Evolutionary conservation across 1,140 invertebrate species (phyloP), one percentile per base, ranked within the genome.

Genomic region (Trichonephila clavata): DNA sequence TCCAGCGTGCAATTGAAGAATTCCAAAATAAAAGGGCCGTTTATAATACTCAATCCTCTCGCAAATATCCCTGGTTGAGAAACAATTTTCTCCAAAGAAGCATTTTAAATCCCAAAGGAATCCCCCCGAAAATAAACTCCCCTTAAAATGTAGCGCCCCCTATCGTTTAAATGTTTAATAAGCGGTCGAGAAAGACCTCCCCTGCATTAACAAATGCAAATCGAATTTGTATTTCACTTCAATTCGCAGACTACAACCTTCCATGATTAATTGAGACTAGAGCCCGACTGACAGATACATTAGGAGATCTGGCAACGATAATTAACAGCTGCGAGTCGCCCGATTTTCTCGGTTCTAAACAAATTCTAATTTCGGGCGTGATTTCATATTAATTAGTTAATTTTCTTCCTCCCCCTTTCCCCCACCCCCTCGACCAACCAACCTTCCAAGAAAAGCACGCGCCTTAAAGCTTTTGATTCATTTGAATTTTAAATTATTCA

Each of bases 371-470:
- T 93, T 93, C 63, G 92, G 71, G 83, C 92, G 92, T 93, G 92
- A 93, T 93, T 93, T 93, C 92, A 93, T 93, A 93, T 93, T 93
- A 93, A 93, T 93, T 93, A 93, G 84, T 93, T 93, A 93, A 93
- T 93, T 93, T 93, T 93, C 84, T 88, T 93, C 57, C 86, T 80
- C 50, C 7, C 81, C 61, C 14, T 16, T 16, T n/a, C 32, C 39
- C n/a, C 21, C 50, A 20, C 83, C 50, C 81, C 50, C 50, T 50
- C 50, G 21, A 24, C 18, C 20, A 21, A 21, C 39, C 32, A 13
- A 10, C 20, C 50, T 20, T 57, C 14, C 80, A 92, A 84, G 77
- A 84, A 92, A 84, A 92, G 88, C 68, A 80, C 50, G 68, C 39
- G 71, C 88, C 39, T 80, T 90, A 90, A 92, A 81, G 32, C 63